These are phyloP conservation scores for Sylvilagus bachmani DNA, from an alignment of 2,113 vertebrate genomes.

Conservation along the genomic window DNA sequence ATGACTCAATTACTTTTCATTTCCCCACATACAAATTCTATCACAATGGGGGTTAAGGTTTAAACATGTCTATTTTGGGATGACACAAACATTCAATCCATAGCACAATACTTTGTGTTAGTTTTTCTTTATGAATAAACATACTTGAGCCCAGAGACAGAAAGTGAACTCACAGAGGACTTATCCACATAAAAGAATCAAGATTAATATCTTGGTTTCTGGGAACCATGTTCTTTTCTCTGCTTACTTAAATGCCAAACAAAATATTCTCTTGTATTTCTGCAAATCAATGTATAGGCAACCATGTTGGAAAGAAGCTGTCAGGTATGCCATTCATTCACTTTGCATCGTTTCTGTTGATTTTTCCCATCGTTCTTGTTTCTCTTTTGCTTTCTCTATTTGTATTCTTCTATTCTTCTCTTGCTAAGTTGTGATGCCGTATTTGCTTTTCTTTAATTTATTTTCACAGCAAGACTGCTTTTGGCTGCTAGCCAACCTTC, in stretches of 20 bases:
- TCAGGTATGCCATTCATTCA: neutral
- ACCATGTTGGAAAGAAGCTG: neutral
- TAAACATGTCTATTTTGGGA: neutral
- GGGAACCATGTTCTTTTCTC: neutral
- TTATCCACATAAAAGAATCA: neutral
- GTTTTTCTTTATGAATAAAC: neutral
- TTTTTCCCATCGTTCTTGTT: neutral
- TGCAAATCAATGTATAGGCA: neutral
- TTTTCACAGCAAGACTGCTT: constrained; percentile 66
- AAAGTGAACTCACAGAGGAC: neutral
- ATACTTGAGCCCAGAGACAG: neutral
- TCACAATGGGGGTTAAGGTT: neutral
- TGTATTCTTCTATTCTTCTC: neutral
- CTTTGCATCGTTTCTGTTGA: neutral
- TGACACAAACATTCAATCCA: neutral
- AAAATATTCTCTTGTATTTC: neutral
- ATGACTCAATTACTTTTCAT: neutral
- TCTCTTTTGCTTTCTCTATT: neutral
- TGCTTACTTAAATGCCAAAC: neutral
- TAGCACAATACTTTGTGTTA: neutral
- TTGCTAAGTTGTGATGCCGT: neutral
- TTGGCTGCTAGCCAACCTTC: constrained; percentile 65
- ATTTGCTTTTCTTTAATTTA: constrained; percentile 68
- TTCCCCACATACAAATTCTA: neutral
- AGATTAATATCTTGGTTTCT: neutral